These are phyloP conservation scores for Apamea anceps DNA, from an alignment of 2,888 invertebrate genomes.

Conservation along the genomic window DNA sequence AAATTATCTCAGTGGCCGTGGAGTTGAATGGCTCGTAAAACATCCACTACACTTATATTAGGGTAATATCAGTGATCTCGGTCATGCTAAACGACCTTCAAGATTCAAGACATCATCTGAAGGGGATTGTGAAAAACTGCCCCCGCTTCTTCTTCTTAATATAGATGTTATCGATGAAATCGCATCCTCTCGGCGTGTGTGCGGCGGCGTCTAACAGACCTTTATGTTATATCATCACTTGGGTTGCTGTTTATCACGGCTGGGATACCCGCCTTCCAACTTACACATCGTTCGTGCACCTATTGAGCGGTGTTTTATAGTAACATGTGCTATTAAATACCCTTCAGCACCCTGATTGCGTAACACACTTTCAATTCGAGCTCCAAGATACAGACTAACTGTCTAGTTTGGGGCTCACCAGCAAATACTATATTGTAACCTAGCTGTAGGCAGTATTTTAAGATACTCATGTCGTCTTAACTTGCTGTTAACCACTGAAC, in stretches of 20 bases:
- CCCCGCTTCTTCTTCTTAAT: conserved; percentile 59
- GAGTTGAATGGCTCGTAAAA: conserved; percentile 81
- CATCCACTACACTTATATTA: conserved; percentile 82
- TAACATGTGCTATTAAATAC: conserved; percentile 18
- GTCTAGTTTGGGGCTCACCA: too few relatives aligned
- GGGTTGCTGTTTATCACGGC: conserved; percentile 52
- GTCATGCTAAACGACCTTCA: conserved; percentile 80
- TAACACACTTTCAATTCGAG: not conserved
- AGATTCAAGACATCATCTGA: conserved; percentile 73
- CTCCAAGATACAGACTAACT: too few relatives aligned
- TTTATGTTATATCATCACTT: conserved; percentile 61
- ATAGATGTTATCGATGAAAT: conserved; percentile 72
- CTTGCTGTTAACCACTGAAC: too few relatives aligned
- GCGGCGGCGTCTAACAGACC: conserved; percentile 32
- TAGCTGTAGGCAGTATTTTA: too few relatives aligned
- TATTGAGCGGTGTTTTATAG: conserved; percentile 31
- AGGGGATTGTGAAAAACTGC: conserved; percentile 70
- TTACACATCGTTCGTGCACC: conserved; percentile 18
- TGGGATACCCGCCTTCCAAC: conserved; percentile 33
- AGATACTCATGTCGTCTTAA: too few relatives aligned
- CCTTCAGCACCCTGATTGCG: not conserved
- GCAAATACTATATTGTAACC: too few relatives aligned
- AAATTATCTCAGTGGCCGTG: conserved; percentile 80
- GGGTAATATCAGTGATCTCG: conserved; percentile 83
- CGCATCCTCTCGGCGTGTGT: conserved; percentile 56